phyloP scores from a whole-genome alignment of 2,797 vertebrate species.

The Acomys russatus region DNA sequence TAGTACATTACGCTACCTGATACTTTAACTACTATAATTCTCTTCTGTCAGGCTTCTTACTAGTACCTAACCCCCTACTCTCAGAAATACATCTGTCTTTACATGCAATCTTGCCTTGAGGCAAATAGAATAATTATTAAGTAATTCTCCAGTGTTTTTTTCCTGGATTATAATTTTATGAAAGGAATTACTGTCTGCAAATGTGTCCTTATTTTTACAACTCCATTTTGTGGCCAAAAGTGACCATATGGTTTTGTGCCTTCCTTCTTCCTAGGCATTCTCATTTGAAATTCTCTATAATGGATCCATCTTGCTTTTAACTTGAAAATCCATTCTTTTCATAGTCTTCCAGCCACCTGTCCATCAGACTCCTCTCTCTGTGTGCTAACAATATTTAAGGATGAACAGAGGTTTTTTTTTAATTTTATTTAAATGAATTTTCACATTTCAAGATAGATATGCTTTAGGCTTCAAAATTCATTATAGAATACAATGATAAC shows the following conservation, averaged over 20 bases:
- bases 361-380: constrained; percentile 43
- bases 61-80: constrained; percentile 17
- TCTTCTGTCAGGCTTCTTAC: constrained; percentile 51
- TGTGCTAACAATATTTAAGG: constrained; percentile 42
- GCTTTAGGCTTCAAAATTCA: constrained; percentile 52
- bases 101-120: constrained; percentile 58
- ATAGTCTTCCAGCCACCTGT: not conserved
- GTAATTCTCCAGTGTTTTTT: constrained; percentile 60
- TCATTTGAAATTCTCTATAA: constrained; percentile 61
- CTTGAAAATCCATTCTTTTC: constrained; percentile 45
- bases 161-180: constrained; percentile 66
- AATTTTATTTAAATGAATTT: constrained; percentile 60
- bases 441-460: constrained; percentile 55
- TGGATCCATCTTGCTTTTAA: constrained; percentile 61
- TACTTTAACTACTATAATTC: constrained; percentile 68
- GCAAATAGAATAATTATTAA: constrained; percentile 60
- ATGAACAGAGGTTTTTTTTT: constrained; percentile 63
- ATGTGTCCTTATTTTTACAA: constrained; percentile 72
- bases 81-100: constrained; percentile 72
- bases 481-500: constrained; percentile 33
- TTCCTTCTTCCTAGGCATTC: constrained; percentile 52
- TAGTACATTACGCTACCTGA: constrained; percentile 46
- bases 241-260: constrained; percentile 60
- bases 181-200: constrained; percentile 70
- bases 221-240: constrained; percentile 53